Base-by-base conservation (phyloP, 2,113 vertebrate species). In the Ictalurus punctatus region DNA sequence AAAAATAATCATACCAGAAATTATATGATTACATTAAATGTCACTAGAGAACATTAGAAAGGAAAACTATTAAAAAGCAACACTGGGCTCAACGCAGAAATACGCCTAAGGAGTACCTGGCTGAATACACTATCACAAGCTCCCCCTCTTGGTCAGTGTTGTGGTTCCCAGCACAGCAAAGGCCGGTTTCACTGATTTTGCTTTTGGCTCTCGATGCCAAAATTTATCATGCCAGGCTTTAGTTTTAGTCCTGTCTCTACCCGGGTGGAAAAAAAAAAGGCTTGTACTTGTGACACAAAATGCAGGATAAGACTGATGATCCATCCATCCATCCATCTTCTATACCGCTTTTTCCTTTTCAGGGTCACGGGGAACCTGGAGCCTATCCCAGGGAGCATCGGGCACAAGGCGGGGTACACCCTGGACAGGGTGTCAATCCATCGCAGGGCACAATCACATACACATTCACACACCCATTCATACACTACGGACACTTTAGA, bases 1-100 rank as follows among this genome's bases (percentile, higher is more conserved):
- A 86, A 76, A 73, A 69, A 59, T 90, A 56, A 9, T 61, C 37
- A 84, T 59, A 4, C 2, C 34, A 25, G 19, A 40, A 25, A 83
- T 63, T 0, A 44, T 63, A 59, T 82, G 16, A 82, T 82, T 4
- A 25, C 14, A 82, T 2, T 25, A 37, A 83, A 83, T 83, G 13
- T 73, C 44, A 81, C 52, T 67, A 25, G n/a, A 87, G 12, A 81
- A 63, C 34, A 81, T 81, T 81, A 69, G 76, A 79, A 54, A 65
- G 58, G 10, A 81, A 37, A 67, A 81, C n/a, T 54, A 19, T 69
- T 87, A 37, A 87, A 87, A 27, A 48, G 9, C 8, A 83, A 83
- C 8, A 21, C 21, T 54, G 13, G 25, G 48, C 14, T 52, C 12
- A 14, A n/a, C 69, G 44, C 21, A 5, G 44, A 17, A 59, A 59